Evolutionary conservation across 1,140 invertebrate genomes (phyloP), one percentile per base, ranked within the genome.

Genomic region (Polypedilum pembai): DNA sequence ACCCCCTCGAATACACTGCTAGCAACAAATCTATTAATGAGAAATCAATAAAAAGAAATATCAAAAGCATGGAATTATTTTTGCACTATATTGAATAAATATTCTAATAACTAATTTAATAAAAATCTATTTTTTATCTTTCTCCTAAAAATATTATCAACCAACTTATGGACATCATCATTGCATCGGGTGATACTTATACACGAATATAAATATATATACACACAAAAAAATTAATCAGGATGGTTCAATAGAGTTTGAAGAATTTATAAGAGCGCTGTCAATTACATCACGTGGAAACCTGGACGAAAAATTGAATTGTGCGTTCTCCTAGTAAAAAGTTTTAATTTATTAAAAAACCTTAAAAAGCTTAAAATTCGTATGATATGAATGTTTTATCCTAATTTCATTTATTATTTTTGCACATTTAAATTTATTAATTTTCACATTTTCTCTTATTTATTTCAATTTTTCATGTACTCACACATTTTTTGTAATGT

Each of bases 191-290:
- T 45, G 15, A 45, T 45, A 45, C 8, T 12, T 12, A 45, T 12
- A 45, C 8, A 45, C 8, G 8, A 56, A n/a, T 8, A 12, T n/a
- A 56, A 3, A 56, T 15, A 56, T 1, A 56, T n/a, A 56, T 56
- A 12, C 45, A 56, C 45, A 45, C 41, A 56, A 3, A 33, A 33
- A 33, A 33, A 33, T 33, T 33, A 3, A 33, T 33, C 85, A 98
- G 95, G 95, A 98, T 84, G 95, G 95, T 72, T 94, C 94, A 77
- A 98, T 98, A 83, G 95, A 98, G 85, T 98, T 98, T 83, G 95
- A 98, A 83, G 95, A 98, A 85, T 98, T 98, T 83, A 97, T 98
- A 80, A 88, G 93, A 83, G 95, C 95, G 40, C 86, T 98, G 74
- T 96, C 94, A 76, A 94, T 98, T 79, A 98, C 95, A 87, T 97